Percentiles rank a stretch among this genome's conserved stretches.
phyloP scores from a whole-genome alignment of 1,140 invertebrate species.

The Cyclina sinensis region DNA sequence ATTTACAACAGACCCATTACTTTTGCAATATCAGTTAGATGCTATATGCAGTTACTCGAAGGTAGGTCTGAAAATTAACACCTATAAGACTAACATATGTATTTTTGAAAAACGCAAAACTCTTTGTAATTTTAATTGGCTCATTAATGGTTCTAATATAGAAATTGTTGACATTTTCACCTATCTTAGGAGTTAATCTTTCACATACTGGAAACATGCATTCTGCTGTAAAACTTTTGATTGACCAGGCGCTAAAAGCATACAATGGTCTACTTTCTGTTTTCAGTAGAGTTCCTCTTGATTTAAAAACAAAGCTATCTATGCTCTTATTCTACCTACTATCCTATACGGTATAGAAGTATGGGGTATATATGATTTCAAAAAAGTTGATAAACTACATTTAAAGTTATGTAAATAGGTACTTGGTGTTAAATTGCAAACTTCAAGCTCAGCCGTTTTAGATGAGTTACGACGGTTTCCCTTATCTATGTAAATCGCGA shows the following conservation, averaged over 20 bases:
- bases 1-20: constrained; percentile 1
- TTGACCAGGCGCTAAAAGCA: constrained; percentile 50
- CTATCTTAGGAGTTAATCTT: constrained; percentile 59
- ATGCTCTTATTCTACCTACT: constrained; percentile 53
- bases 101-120: constrained; percentile 37
- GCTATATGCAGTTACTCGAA: background rate
- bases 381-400: constrained; percentile 39
- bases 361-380: constrained; percentile 39
- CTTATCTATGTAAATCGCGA: too few species aligned
- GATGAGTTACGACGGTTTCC: background rate
- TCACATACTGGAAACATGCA: constrained; percentile 56
- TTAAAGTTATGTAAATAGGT: constrained; percentile 33
- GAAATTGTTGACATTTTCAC: constrained; percentile 55
- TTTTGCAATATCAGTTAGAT: constrained; percentile 28
- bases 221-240: constrained; percentile 22
- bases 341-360: constrained; percentile 57
- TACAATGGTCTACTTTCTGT: constrained; percentile 23
- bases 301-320: constrained; percentile 20
- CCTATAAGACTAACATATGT: too few species aligned
- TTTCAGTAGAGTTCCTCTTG: too few species aligned
- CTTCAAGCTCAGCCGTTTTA: background rate
- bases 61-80: constrained; percentile 24
- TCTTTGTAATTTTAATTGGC: constrained; percentile 34
- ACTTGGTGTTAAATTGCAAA: constrained; percentile 15
- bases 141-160: too few species aligned